Evolutionary conservation across 2,113 vertebrate species (phyloP).

Genomic region (Rousettus leschenaultii): DNA sequence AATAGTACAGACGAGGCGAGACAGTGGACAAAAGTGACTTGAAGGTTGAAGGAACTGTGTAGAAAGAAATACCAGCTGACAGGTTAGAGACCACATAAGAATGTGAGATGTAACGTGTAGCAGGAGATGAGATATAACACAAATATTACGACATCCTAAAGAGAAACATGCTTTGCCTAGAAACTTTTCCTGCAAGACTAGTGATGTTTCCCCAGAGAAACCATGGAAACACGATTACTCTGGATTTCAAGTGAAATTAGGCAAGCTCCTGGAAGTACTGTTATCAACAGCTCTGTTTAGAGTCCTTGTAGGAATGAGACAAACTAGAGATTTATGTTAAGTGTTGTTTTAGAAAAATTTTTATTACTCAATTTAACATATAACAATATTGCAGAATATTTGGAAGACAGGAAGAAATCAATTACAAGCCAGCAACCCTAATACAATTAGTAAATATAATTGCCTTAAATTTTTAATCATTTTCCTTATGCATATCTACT

Average conservation of each 20-base stretch:
- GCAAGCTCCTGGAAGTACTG: not conserved
- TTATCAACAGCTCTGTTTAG: not conserved
- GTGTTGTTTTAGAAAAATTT: not conserved
- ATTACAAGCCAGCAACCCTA: not conserved
- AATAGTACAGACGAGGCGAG: not conserved
- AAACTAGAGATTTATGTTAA: not conserved
- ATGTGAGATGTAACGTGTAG: not conserved
- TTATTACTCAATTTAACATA: not conserved
- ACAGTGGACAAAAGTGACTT: not conserved
- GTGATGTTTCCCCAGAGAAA: not conserved
- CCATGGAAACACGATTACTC: not conserved
- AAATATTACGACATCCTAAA: not conserved
- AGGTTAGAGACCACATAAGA: not conserved
- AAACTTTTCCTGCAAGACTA: not conserved
- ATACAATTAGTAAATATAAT: not conserved
- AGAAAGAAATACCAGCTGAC: not conserved
- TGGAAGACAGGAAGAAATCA: not conserved
- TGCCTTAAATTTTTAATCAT: not conserved
- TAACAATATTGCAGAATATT: not conserved
- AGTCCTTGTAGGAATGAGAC: constrained; percentile 2
- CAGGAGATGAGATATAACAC: not conserved
- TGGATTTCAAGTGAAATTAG: constrained; percentile 32
- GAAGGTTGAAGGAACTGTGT: not conserved
- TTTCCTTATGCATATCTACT: not conserved
- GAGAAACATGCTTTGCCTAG: not conserved